Evolutionary conservation across 1,140 invertebrate species (phyloP).

Genomic region (Metaphire vulgaris): DNA sequence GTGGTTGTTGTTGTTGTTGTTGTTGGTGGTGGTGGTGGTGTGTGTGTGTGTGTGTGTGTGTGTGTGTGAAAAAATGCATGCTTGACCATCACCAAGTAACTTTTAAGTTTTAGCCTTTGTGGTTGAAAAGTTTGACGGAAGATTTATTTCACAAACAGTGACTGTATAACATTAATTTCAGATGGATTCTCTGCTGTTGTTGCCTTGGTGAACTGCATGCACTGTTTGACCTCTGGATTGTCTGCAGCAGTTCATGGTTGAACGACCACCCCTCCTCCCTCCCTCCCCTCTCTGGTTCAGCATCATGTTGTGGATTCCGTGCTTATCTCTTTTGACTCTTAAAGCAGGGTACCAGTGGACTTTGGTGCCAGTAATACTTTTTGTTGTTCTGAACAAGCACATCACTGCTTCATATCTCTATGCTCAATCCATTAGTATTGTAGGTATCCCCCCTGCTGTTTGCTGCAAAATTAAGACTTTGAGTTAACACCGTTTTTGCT

Average conservation of each 20-base stretch:
- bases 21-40: no score
- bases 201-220: neutral
- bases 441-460: no score
- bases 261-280: neutral
- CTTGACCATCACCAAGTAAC: neutral
- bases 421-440: neutral
- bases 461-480: no score
- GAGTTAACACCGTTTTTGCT: neutral
- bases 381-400: neutral
- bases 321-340: neutral
- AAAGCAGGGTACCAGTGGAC: neutral
- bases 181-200: neutral
- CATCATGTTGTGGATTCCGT: neutral
- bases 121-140: neutral
- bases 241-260: neutral
- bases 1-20: no score
- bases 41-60: neutral
- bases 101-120: neutral
- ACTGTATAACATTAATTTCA: neutral
- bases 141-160: neutral
- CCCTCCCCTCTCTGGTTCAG: neutral
- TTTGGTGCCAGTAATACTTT: neutral
- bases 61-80: neutral
- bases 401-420: neutral
- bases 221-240: neutral